Evolutionary conservation across 2,113 vertebrate species (phyloP).

Genomic region (Hippoglossus stenolepis): DNA sequence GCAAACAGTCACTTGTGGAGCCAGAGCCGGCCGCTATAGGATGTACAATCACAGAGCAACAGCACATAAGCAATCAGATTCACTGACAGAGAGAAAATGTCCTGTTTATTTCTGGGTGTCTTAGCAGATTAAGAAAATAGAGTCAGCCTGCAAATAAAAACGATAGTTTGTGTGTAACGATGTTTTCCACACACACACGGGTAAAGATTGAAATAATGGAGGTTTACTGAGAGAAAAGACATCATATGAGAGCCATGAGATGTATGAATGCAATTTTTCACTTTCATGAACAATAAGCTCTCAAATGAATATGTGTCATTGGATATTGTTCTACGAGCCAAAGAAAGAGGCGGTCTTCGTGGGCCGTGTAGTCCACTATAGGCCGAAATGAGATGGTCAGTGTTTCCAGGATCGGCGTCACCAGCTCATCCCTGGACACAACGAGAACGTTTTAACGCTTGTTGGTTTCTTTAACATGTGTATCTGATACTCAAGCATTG

Average conservation of each 20-base stretch:
- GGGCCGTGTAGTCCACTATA: too few species aligned
- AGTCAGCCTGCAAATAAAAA: slow-evolving; percentile 63
- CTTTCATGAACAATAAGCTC: background rate
- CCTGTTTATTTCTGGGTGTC: slow-evolving; percentile 49
- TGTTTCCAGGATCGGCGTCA: background rate
- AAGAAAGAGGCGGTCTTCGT: too few species aligned
- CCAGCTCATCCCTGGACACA: background rate
- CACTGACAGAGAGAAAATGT: slow-evolving; percentile 55
- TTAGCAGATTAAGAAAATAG: slow-evolving; percentile 64
- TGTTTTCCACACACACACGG: slow-evolving; percentile 20
- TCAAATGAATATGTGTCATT: background rate
- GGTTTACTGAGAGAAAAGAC: slow-evolving; percentile 32
- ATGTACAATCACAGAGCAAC: slow-evolving; percentile 67
- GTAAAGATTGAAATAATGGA: background rate
- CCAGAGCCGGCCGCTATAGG: slow-evolving; percentile 49
- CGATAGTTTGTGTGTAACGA: slow-evolving; percentile 16
- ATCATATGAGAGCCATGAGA: slow-evolving; percentile 18
- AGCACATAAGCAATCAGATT: slow-evolving; percentile 63
- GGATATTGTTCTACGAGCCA: too few species aligned
- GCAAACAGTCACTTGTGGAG: slow-evolving; percentile 57
- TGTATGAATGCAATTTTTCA: background rate
- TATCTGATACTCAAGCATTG: background rate
- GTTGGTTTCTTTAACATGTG: background rate
- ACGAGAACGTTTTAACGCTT: background rate
- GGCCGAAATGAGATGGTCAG: too few species aligned